Percentiles rank a stretch among this genome's conserved stretches.
phyloP scores from a whole-genome alignment of 2,113 vertebrate species.

The Oryzias melastigma region DNA sequence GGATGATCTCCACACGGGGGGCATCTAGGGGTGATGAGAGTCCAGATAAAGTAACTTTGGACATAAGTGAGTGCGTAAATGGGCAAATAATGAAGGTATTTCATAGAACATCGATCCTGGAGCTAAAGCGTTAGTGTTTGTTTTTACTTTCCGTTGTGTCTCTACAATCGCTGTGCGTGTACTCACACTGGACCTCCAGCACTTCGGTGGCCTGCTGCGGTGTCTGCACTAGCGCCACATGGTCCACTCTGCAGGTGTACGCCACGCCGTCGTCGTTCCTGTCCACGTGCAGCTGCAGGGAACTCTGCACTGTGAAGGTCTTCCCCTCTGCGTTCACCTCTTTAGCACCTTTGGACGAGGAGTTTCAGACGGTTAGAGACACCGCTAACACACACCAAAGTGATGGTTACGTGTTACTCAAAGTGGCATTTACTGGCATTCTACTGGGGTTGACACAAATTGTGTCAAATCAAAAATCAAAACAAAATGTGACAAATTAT shows the following conservation, averaged over 20 bases:
- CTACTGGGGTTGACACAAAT: too few species aligned
- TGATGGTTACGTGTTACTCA: constrained; percentile 1
- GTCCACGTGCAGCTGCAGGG: constrained; percentile 89
- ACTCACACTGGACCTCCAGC: constrained; percentile 99
- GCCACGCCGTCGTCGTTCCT: constrained; percentile 90
- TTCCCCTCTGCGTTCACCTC: constrained; percentile 92
- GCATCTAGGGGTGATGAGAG: constrained; percentile 82
- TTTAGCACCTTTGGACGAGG: constrained; percentile 83
- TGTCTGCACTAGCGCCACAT: constrained; percentile 87
- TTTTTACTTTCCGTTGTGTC: background rate
- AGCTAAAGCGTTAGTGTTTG: background rate
- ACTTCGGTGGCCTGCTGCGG: constrained; percentile 93
- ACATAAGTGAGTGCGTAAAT: too few species aligned
- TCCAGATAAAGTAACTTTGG: background rate
- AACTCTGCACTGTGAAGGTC: constrained; percentile 95
- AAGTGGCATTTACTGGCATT: too few species aligned
- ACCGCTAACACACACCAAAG: background rate
- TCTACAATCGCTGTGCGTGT: background rate
- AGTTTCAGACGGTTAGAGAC: constrained; percentile 24
- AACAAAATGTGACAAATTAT: too few species aligned
- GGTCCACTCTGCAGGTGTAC: constrained; percentile 94
- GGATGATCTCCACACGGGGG: constrained; percentile 91
- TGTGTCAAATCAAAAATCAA: too few species aligned
- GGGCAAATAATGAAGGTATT: too few species aligned
- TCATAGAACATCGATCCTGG: too few species aligned